phyloP scores from a whole-genome alignment of 1,140 invertebrate species.

The Drosophila paulistorum region DNA sequence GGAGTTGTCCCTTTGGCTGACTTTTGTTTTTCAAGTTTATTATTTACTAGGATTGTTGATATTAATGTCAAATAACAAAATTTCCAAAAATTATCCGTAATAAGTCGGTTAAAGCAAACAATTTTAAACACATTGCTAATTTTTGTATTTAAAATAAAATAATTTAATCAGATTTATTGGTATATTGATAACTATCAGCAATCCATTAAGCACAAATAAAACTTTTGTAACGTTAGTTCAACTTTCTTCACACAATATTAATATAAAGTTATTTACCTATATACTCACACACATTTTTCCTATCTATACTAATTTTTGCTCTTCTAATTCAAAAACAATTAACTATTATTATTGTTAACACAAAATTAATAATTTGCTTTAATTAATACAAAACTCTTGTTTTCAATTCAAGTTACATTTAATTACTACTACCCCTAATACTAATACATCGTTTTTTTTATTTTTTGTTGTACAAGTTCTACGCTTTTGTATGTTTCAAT shows the following conservation, averaged over 20 bases:
- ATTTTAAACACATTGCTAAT: too few relatives aligned
- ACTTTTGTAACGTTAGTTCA: not conserved
- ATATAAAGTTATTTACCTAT: not conserved
- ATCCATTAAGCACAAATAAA: not conserved
- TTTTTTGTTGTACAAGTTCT: conserved; percentile 39
- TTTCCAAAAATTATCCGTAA: too few relatives aligned
- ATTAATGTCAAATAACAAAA: not conserved
- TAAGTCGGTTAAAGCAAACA: too few relatives aligned
- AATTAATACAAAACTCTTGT: not conserved
- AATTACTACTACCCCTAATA: conserved; percentile 33
- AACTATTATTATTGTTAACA: not conserved
- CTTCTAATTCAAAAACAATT: not conserved
- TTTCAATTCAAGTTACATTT: conserved; percentile 39
- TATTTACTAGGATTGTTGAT: not conserved
- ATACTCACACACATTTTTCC: not conserved
- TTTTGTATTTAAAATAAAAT: too few relatives aligned
- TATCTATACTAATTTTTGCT: conserved; percentile 3
- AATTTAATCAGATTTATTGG: not conserved
- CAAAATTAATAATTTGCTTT: not conserved
- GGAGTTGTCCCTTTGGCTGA: conserved; percentile 27
- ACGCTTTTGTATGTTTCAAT: conserved; percentile 70
- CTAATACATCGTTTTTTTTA: not conserved
- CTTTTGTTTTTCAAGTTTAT: conserved; percentile 4
- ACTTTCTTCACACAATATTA: not conserved
- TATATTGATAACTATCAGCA: not conserved